Base-by-base conservation (phyloP, 2,888 invertebrate species). In the Nephrotoma flavescens region DNA sequence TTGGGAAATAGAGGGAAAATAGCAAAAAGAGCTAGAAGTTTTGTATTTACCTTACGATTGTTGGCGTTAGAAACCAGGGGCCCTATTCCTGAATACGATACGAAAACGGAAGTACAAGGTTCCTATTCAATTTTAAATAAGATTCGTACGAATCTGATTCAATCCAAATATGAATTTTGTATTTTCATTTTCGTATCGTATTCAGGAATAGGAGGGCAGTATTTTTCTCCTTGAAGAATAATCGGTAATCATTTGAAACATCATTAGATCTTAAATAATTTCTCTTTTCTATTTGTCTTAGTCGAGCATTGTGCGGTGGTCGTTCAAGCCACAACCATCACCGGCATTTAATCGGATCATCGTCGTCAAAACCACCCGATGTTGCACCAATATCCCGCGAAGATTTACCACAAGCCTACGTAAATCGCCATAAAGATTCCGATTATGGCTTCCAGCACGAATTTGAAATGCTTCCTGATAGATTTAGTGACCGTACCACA, bases 401-500 rank as follows among this genome's bases (percentile, higher is more conserved):
- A 2, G 96, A 96, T 86, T 92, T 98, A 4, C 94, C 96, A 0
- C 93, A 94, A 85, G 95, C 97, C 0, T 97, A 96, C 90, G 93
- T 95, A 2, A 96, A 96, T 89, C 93, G 97, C 1, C 97, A 97
- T 89, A 94, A 95, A 45, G 97, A 97, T 91, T 96, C 96, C 0
- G 97, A 97, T 91, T 96, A 97, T 89, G 96, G 97, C 0, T 98
- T 97, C 92, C 95, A 97, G 90, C 95, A 96, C 88, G 97, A 97
- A 91, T 97, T 97, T 89, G 97, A 97, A 93, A 95, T 96, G 91
- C 92, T 97, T 7, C 97, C 97, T 0, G 97, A 97, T 89, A 94
- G 96, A 88, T 97, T 96, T 91, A 94, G 95, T 83, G 97, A 97
- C 91, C 93, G 97, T 41, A 97, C 97, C 0, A 96, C 97, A 0